These are phyloP conservation scores for Urocynchramus pylzowi DNA, from an alignment of 2,113 vertebrate species.

Conservation along the genomic window DNA sequence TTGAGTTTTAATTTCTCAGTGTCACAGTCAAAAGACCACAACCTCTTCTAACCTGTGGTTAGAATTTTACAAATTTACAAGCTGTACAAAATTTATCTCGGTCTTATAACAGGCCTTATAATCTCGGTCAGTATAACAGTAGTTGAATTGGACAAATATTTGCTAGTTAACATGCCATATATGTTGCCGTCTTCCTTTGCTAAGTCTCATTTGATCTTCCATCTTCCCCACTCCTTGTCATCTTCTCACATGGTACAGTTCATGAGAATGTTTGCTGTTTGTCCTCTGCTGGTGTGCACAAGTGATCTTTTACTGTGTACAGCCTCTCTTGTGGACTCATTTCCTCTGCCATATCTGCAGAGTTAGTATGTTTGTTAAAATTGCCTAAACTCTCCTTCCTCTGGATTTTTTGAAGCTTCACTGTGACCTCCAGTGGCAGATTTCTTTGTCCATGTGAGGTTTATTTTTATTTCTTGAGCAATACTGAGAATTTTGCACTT, in stretches of 20 bases:
- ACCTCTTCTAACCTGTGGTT: background rate
- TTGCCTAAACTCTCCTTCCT: background rate
- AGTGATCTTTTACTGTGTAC: background rate
- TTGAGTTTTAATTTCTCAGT: background rate
- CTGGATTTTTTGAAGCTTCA: background rate
- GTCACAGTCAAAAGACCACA: background rate
- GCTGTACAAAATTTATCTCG: background rate
- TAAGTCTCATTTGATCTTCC: background rate
- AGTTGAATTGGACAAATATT: background rate
- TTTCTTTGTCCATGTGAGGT: background rate
- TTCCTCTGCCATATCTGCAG: background rate
- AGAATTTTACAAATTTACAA: background rate
- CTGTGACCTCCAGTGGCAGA: background rate
- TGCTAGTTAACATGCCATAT: background rate
- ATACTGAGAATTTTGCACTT: background rate
- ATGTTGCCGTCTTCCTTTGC: background rate
- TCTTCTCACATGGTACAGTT: background rate
- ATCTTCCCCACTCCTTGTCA: background rate
- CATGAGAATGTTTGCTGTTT: background rate
- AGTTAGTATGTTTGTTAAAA: background rate
- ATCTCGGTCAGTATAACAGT: too few relatives aligned
- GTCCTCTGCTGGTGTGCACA: background rate
- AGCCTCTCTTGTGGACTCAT: background rate
- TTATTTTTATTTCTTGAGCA: background rate
- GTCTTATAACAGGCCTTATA: too few relatives aligned